Evolutionary conservation across 2,797 vertebrate genomes (phyloP).

Genomic region (Antennarius maculatus): DNA sequence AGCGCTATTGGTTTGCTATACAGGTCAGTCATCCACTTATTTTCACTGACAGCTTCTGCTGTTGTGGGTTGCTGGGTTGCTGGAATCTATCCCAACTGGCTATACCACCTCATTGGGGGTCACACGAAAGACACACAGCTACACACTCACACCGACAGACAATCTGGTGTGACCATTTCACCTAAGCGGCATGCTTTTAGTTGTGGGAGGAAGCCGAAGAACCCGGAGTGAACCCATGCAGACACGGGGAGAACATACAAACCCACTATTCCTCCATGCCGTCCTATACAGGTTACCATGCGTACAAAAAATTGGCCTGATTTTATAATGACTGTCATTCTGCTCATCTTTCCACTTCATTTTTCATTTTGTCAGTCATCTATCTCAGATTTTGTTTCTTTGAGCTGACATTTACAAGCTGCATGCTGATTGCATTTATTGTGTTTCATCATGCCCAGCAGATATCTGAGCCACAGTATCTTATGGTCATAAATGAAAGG

Average conservation of each 20-base stretch:
- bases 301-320: slow-evolving; percentile 19
- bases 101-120: too few species aligned
- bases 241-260: too few species aligned
- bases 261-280: too few species aligned
- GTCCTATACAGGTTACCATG: slow-evolving; percentile 26
- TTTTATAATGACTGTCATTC: slow-evolving; percentile 50
- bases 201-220: too few species aligned
- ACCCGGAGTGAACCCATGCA: too few species aligned
- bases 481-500: slow-evolving; percentile 54
- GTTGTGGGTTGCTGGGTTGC: too few species aligned
- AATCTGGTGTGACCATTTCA: too few species aligned
- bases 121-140: too few species aligned
- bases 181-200: too few species aligned
- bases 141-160: too few species aligned
- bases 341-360: slow-evolving; percentile 22
- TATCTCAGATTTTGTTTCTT: slow-evolving; percentile 24
- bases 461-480: slow-evolving; percentile 53
- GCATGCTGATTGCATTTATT: slow-evolving; percentile 33
- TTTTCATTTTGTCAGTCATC: slow-evolving; percentile 47
- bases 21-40: not conserved
- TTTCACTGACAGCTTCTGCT: too few species aligned
- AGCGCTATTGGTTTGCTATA: slow-evolving; percentile 6
- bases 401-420: slow-evolving; percentile 68
- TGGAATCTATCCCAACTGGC: too few species aligned
- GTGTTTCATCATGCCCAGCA: slow-evolving; percentile 44